These are phyloP conservation scores for Notothenia rossii DNA, from an alignment of 2,113 vertebrate species.

Conservation along the genomic window DNA sequence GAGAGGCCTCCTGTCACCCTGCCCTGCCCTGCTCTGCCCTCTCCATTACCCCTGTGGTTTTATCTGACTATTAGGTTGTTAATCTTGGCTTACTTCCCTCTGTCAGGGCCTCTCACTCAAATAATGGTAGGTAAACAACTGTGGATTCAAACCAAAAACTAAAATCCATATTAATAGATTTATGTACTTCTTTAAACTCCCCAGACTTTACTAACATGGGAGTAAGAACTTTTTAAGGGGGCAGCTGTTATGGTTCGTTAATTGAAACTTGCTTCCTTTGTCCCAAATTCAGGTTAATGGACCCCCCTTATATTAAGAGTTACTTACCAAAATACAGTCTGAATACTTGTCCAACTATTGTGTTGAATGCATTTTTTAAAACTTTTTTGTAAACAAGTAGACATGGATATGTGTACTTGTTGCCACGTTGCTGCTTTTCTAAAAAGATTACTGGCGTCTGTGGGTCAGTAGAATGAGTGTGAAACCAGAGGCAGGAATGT, in stretches of 20 bases:
- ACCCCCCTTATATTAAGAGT: not conserved
- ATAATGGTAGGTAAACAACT: too few relatives aligned
- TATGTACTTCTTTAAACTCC: too few relatives aligned
- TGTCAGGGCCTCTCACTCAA: not conserved
- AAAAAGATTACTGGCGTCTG: not conserved
- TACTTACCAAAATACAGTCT: not conserved
- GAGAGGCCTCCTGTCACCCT: constrained; percentile 38
- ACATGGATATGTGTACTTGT: not conserved
- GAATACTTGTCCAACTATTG: not conserved
- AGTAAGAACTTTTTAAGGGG: not conserved
- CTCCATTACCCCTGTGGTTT: constrained; percentile 47
- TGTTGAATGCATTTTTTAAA: not conserved
- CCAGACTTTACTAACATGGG: too few relatives aligned
- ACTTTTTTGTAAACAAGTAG: too few relatives aligned
- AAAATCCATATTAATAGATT: too few relatives aligned
- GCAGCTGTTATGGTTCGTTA: not conserved
- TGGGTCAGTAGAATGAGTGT: not conserved
- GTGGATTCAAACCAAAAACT: not conserved
- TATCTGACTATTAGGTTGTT: constrained; percentile 57
- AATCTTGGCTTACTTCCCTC: constrained; percentile 41
- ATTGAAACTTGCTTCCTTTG: not conserved
- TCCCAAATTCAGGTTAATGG: not conserved
- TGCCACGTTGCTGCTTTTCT: not conserved
- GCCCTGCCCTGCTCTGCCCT: constrained; percentile 11
- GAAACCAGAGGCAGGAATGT: not conserved